Percentiles rank a stretch among this genome's conserved stretches.
Evolutionary conservation across 2,113 vertebrate genomes (phyloP).

Genomic region (Cygnus atratus): DNA sequence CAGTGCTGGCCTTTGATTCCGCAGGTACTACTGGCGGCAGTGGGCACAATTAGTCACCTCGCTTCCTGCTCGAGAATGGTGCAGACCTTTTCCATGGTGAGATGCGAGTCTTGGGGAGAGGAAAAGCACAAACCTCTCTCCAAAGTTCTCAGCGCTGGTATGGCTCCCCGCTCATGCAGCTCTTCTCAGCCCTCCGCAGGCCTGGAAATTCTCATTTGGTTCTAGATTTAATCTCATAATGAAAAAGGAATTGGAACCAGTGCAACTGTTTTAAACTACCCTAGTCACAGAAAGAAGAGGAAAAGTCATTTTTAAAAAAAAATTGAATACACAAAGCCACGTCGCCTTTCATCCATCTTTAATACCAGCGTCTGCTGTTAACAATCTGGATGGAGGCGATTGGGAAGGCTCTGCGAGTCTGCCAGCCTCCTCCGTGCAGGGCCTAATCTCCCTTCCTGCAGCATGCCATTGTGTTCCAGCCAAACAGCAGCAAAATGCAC

Average conservation of each 20-base stretch:
- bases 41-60: background rate
- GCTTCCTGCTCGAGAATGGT: fast-evolving
- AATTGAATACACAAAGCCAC: background rate
- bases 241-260: constrained; percentile 10
- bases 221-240: constrained; percentile 37
- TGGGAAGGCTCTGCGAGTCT: background rate
- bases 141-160: background rate
- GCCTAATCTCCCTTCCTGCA: background rate
- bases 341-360: background rate
- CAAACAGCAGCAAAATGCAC: background rate
- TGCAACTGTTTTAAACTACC: constrained; percentile 17
- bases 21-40: background rate
- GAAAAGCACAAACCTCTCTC: background rate
- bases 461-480: background rate
- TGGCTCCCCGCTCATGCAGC: background rate
- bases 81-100: fast-evolving
- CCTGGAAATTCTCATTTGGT: background rate
- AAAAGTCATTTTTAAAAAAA: background rate
- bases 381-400: fast-evolving
- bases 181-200: background rate
- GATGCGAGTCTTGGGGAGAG: background rate
- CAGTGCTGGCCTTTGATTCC: background rate
- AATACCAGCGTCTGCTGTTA: fast-evolving
- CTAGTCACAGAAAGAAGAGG: background rate
- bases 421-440: background rate